These are phyloP conservation scores for Lasioglossum lativentre DNA, from an alignment of 2,888 invertebrate genomes.

Conservation along the genomic window DNA sequence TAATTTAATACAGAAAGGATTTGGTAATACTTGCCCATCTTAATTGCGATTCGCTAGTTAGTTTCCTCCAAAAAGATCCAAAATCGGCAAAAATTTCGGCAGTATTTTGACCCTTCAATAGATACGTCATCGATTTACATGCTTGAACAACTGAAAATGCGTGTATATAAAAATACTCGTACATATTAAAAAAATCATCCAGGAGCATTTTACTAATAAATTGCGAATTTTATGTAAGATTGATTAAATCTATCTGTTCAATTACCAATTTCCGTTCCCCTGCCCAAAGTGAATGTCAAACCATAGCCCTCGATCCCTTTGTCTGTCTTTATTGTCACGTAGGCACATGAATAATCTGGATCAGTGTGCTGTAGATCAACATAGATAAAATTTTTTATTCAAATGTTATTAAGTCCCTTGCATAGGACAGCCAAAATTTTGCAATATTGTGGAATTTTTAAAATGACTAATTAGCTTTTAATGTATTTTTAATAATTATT, in stretches of 20 bases:
- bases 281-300: constrained; percentile 94
- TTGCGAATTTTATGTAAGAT: neutral
- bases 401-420: neutral
- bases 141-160: constrained; percentile 89
- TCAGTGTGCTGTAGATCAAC: constrained; percentile 89
- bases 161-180: neutral
- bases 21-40: constrained; percentile 90
- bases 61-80: constrained; percentile 91
- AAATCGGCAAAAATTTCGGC: constrained; percentile 92
- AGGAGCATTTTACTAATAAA: neutral
- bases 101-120: constrained; percentile 90
- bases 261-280: constrained; percentile 93
- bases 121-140: constrained; percentile 89
- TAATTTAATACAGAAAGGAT: neutral
- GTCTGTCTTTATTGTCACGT: constrained; percentile 91
- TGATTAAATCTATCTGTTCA: neutral
- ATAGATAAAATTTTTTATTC: neutral
- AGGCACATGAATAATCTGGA: constrained; percentile 96
- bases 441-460: neutral
- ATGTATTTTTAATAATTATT: neutral
- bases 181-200: neutral
- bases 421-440: neutral
- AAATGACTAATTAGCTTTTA: neutral
- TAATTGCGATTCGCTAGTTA: constrained; percentile 95
- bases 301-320: constrained; percentile 90